Conservation (phyloP, 2,113 vertebrate species). For the Amphilophus citrinellus region DNA sequence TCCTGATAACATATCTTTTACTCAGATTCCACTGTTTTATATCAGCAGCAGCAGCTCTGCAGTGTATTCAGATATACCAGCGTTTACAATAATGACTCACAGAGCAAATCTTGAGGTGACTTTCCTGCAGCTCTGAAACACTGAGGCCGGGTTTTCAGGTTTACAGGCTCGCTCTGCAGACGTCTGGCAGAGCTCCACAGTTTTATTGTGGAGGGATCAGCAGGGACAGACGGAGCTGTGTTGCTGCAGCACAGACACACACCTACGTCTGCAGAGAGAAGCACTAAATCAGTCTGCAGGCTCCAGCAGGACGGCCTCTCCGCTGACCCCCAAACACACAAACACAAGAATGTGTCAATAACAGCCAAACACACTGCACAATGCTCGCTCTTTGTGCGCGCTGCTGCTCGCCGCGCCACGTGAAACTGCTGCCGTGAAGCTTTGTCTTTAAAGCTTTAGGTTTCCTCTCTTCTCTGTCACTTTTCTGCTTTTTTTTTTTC, state of each 20-base stretch:
- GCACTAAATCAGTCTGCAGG: conserved; percentile 29
- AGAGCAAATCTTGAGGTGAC: neutral
- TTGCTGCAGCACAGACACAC: conserved; percentile 2
- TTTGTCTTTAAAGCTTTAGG: neutral
- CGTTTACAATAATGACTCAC: neutral
- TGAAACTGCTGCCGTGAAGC: neutral
- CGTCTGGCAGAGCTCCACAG: neutral
- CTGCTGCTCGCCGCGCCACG: neutral
- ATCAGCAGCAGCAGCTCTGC: neutral
- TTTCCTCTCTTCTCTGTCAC: neutral
- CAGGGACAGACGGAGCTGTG: conserved; percentile 19
- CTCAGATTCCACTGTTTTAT: too few relatives aligned
- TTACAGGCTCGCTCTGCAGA: neutral
- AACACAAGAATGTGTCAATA: conserved; percentile 30
- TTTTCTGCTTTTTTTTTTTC: neutral
- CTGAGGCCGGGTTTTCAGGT: neutral
- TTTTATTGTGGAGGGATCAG: conserved; percentile 8
- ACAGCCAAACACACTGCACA: conserved; percentile 21
- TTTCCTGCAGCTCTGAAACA: neutral
- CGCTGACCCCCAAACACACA: neutral
- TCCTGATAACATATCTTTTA: neutral
- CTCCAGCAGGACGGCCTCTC: conserved; percentile 27
- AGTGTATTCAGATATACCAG: neutral
- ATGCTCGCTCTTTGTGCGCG: conserved; percentile 15
- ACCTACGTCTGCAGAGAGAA: conserved; percentile 22